Evolutionary conservation across 2,113 vertebrate genomes (phyloP).

Genomic region (Microtus montanus): DNA sequence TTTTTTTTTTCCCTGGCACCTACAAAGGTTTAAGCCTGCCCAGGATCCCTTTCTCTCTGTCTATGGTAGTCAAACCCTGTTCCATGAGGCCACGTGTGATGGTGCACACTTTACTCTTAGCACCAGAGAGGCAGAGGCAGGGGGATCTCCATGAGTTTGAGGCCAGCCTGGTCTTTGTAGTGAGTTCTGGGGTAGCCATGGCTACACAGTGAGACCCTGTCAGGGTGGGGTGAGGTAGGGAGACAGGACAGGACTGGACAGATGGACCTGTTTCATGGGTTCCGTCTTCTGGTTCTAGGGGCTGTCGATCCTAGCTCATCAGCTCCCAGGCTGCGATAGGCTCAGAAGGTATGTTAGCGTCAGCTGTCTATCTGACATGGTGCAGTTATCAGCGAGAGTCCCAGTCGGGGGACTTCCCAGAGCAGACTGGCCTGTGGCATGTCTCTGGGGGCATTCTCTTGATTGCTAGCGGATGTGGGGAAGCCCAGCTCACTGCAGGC

Average conservation of each 20-base stretch:
- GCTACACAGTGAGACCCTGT: too few species aligned
- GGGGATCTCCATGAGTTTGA: too few species aligned
- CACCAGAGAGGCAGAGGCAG: too few species aligned
- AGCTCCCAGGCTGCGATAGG: not conserved
- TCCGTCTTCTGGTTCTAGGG: not conserved
- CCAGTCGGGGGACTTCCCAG: too few species aligned
- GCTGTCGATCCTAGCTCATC: not conserved
- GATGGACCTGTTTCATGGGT: not conserved
- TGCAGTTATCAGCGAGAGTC: not conserved
- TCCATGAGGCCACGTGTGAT: too few species aligned
- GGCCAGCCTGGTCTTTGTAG: not conserved
- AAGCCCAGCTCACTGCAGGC: not conserved
- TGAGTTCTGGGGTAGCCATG: too few species aligned
- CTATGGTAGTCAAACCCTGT: too few species aligned
- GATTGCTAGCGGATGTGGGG: not conserved
- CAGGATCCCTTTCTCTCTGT: too few species aligned
- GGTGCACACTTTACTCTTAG: too few species aligned
- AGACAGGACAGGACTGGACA: not conserved
- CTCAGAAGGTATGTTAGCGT: too few species aligned
- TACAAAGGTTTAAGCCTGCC: too few species aligned
- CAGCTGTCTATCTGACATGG: not conserved
- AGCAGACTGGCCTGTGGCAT: not conserved
- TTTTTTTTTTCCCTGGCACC: too few species aligned
- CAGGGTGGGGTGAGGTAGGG: not conserved
- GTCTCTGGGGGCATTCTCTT: not conserved